Evolutionary conservation across 37 sponge, comb jelly and placozoan species (phyloP), one percentile per base, ranked within the genome.

Genomic region (Cliona cf. orientalis): DNA sequence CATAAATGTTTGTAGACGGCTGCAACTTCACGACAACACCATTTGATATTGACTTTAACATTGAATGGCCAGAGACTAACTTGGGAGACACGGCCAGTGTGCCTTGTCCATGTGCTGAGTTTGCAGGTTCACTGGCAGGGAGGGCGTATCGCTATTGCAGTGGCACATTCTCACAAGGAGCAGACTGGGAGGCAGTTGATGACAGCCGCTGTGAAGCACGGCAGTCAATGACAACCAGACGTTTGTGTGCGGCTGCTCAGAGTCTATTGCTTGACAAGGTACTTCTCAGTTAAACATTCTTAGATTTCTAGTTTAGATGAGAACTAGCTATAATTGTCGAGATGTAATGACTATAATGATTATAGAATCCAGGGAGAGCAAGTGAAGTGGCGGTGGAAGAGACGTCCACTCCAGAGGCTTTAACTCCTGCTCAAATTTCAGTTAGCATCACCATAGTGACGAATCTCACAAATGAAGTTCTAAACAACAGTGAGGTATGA

Each of bases 1-100:
- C n/a, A n/a, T n/a, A n/a, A n/a, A n/a, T n/a, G n/a, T n/a, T n/a
- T n/a, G n/a, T n/a, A n/a, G n/a, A n/a, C n/a, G n/a, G n/a, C n/a
- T n/a, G n/a, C n/a, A n/a, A n/a, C n/a, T n/a, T n/a, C n/a, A n/a
- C n/a, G n/a, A n/a, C n/a, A n/a, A n/a, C n/a, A n/a, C n/a, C n/a
- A n/a, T n/a, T n/a, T n/a, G n/a, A n/a, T n/a, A n/a, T n/a, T n/a
- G n/a, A n/a, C n/a, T n/a, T n/a, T n/a, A n/a, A n/a, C n/a, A n/a
- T n/a, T n/a, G n/a, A n/a, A n/a, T 72, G 73, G 73, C 73, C 73
- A 14, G 73, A 72, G 56, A 72, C 73, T 17, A 37, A 72, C n/a
- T 5, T 72, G 9, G 4, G 73, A 31, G 55, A 29, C 36, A n/a
- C 14, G 39, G 73, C 73, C 33, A 72, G 56, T 55, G 73, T 53